Evolutionary conservation across 2,888 invertebrate species (phyloP).

Genomic region (Smittia sp.): DNA sequence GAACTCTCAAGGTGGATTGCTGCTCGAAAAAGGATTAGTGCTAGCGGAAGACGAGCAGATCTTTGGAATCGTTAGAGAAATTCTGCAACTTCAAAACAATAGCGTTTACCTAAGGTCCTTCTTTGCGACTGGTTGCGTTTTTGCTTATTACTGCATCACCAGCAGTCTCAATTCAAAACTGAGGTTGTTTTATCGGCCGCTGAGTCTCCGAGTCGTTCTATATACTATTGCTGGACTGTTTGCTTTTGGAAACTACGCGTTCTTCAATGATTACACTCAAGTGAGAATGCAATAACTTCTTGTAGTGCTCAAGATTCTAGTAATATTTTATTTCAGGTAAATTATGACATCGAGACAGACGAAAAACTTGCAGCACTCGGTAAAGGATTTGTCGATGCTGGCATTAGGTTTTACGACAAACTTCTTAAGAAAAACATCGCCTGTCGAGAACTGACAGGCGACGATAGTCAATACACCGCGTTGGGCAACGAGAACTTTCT

Average conservation of each 20-base stretch:
- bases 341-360: slow-evolving; percentile 64
- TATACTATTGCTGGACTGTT: slow-evolving; percentile 16
- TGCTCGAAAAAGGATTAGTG: slow-evolving; percentile 65
- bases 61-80: slow-evolving; percentile 75
- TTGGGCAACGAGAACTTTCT: slow-evolving; percentile 68
- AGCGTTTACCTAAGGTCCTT: slow-evolving; percentile 60
- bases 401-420: slow-evolving; percentile 73
- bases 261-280: slow-evolving; percentile 64
- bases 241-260: slow-evolving; percentile 46
- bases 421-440: slow-evolving; percentile 70
- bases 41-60: slow-evolving; percentile 76
- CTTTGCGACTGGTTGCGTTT: slow-evolving; percentile 55
- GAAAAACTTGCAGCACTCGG: slow-evolving; percentile 59
- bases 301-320: too few relatives aligned
- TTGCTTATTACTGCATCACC: slow-evolving; percentile 57
- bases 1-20: slow-evolving; percentile 61
- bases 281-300: too few relatives aligned
- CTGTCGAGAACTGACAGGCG: slow-evolving; percentile 62
- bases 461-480: slow-evolving; percentile 61
- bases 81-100: slow-evolving; percentile 62
- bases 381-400: slow-evolving; percentile 65
- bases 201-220: slow-evolving; percentile 52
- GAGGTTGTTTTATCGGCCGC: slow-evolving; percentile 59
- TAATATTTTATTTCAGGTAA: slow-evolving; percentile 25
- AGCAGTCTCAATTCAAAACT: slow-evolving; percentile 57